Evolutionary conservation across 64 coral and sea anemone genomes (phyloP).

Genomic region (Pocillopora damicornis): DNA sequence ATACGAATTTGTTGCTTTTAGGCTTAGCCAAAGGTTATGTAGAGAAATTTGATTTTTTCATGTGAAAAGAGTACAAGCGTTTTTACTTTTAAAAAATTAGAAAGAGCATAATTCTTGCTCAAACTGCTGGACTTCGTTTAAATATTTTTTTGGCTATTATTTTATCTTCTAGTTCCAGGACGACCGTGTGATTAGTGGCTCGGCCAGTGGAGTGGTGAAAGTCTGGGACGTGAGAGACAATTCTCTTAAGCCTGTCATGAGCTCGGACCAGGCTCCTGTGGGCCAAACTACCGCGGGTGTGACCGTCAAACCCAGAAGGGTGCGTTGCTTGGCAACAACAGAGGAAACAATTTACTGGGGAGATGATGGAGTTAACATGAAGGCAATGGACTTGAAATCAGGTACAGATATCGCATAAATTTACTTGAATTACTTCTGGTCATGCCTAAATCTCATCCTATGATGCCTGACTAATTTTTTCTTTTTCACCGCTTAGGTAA

Average conservation of each 20-base stretch:
- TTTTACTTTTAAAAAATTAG: too few species aligned
- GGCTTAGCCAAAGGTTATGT: too few species aligned
- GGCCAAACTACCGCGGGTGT: conserved; percentile 10
- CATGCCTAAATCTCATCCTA: neutral
- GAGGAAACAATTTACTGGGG: conserved; percentile 88
- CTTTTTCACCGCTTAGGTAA: conserved; percentile 46
- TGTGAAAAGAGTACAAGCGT: too few species aligned
- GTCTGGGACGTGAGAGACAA: conserved; percentile 86
- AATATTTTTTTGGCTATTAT: neutral
- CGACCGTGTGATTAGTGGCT: conserved; percentile 78
- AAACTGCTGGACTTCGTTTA: too few species aligned
- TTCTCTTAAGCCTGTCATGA: conserved; percentile 72
- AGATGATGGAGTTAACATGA: conserved; percentile 90
- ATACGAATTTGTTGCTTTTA: too few species aligned
- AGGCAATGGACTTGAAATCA: conserved; percentile 79
- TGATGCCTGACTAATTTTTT: neutral
- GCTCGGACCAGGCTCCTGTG: conserved; percentile 43
- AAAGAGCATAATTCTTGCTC: too few species aligned
- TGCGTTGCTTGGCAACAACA: conserved; percentile 87
- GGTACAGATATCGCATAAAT: conserved; percentile 17
- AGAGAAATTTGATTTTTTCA: too few species aligned
- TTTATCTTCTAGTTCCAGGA: conserved; percentile 65
- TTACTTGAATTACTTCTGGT: too few species aligned
- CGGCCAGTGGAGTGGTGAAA: conserved; percentile 79
- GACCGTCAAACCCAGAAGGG: conserved; percentile 49